Evolutionary conservation across 92 coral and sea anemone genomes (phyloP), one percentile per base, ranked within the genome.

Genomic region (Phymanthus crucifer): DNA sequence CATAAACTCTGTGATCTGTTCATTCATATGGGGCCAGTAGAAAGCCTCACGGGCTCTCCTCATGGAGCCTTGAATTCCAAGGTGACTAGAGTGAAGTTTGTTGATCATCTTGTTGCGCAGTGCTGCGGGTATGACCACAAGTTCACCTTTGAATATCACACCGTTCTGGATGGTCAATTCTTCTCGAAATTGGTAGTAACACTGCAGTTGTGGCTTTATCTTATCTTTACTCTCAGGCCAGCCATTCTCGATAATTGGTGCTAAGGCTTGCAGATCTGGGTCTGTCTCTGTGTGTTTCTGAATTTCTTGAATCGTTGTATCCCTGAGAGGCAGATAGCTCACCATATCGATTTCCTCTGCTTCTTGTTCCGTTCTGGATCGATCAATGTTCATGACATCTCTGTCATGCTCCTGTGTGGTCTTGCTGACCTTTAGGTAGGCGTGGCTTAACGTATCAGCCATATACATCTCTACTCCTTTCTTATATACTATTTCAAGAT

Each of bases 331-430:
- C 10, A 78, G 50, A 45, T 11, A 77, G 33, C 46, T 71, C 23
- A 66, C 3, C 80, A 85, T 43, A 36, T 85, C 72, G 19, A 85
- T 67, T 11, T 79, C 67, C 69, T 79, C 85, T 40, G 79, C 66
- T 54, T 72, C 85, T 68, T 32, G 16, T n/a, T 56, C 66, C 2
- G 66, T 56, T 18, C 27, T n/a, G 26, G 66, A 56, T 19, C 66
- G 26, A 9, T 56, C 66, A 19, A 18, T n/a, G 66, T 56, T 56
- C 27, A n/a, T 56, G 66, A 56, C 66, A 18, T 56, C 66, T 18
- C 9, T 5, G 29, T 56, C 66, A 18, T 18, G 26, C 9, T 56
- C 31, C 29, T n/a, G 27, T 56, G 66, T n/a, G 1, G 27, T 4
- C 66, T 56, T 18, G 2, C 29, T n/a, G 26, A 1, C 9, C 2